Evolutionary conservation across 2,888 invertebrate genomes (phyloP).

Genomic region (Halictus ligatus): DNA sequence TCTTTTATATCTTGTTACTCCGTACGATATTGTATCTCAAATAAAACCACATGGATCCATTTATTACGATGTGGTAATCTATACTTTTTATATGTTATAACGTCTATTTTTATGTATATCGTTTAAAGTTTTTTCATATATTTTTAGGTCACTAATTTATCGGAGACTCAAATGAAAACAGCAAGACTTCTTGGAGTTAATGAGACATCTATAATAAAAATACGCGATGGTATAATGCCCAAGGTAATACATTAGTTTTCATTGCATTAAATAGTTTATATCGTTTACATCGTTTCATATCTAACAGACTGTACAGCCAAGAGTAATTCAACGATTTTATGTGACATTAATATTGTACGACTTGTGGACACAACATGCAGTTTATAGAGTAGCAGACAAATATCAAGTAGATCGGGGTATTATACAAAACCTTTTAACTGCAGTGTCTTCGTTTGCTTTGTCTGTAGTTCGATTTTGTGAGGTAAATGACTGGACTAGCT

Average conservation of each 20-base stretch:
- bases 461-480: conserved; percentile 93
- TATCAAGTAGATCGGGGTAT: conserved; percentile 91
- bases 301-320: conserved; percentile 86
- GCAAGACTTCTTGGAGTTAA: conserved; percentile 91
- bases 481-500: conserved; percentile 78
- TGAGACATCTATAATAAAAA: conserved; percentile 85
- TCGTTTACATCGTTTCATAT: conserved; percentile 21
- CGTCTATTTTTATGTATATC: conserved; percentile 11
- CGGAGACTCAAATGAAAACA: conserved; percentile 87
- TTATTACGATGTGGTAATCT: conserved; percentile 88
- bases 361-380: conserved; percentile 89
- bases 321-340: conserved; percentile 92
- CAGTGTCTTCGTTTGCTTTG: conserved; percentile 90
- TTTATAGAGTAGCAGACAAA: conserved; percentile 89
- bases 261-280: conserved; percentile 12
- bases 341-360: conserved; percentile 94
- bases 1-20: conserved; percentile 94
- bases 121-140: conserved; percentile 42
- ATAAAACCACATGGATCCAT: conserved; percentile 85
- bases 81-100: conserved; percentile 40
- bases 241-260: conserved; percentile 71
- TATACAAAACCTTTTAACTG: conserved; percentile 91
- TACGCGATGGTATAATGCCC: conserved; percentile 78
- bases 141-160: conserved; percentile 87
- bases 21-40: conserved; percentile 88